Conservation (phyloP, 2,113 vertebrate species). For the Jacana jacana region DNA sequence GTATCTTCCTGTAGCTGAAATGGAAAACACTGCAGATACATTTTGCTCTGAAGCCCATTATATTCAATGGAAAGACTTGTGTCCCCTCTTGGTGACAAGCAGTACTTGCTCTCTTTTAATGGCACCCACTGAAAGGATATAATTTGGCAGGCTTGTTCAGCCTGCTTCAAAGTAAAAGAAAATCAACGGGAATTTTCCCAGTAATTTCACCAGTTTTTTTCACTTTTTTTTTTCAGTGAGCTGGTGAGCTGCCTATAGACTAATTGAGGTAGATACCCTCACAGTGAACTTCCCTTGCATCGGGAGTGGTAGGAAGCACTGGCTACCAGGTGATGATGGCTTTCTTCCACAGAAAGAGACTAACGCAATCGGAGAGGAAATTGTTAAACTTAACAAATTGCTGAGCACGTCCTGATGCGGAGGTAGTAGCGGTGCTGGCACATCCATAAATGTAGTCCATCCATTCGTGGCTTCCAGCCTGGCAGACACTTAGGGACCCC, state of each 20-base stretch:
- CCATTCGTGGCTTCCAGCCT: neutral
- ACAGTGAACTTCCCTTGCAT: neutral
- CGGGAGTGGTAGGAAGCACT: accelerated
- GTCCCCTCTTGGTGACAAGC: neutral
- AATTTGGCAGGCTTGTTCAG: neutral
- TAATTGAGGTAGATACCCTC: neutral
- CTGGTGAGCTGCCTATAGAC: neutral
- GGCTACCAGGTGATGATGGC: neutral
- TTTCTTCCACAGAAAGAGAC: neutral
- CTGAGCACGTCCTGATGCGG: neutral
- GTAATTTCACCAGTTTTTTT: neutral
- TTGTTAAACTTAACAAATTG: neutral
- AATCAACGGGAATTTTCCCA: neutral
- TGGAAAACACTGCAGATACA: neutral
- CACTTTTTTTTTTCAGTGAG: too few species aligned
- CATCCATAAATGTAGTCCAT: neutral
- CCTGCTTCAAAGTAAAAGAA: neutral
- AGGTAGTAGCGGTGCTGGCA: neutral
- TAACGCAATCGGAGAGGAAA: neutral
- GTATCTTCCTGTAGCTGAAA: neutral
- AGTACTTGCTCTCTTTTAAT: neutral
- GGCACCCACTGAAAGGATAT: neutral
- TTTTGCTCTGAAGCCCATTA: neutral
- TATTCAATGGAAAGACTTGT: neutral
- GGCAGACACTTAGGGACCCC: neutral